Evolutionary conservation across 2,888 invertebrate genomes (phyloP), one percentile per base, ranked within the genome.

Genomic region (Melieria omissa): DNA sequence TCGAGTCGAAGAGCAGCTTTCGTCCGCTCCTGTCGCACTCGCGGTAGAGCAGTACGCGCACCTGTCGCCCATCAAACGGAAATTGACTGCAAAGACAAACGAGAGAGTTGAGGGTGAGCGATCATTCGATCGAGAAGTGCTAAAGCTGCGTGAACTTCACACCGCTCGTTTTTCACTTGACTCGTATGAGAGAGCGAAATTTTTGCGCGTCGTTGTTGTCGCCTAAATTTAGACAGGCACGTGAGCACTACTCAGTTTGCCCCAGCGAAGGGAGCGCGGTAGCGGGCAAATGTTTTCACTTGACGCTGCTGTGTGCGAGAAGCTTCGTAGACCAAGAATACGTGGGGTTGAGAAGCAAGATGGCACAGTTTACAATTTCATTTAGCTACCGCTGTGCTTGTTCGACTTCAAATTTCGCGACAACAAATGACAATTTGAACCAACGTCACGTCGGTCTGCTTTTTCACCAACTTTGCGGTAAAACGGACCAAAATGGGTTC

Each of bases 21-120:
- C 95, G 89, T 44, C 95, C 95, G 74, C 92, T 89, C 87, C 92
- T 91, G 84, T 96, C 95, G 86, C 95, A 94, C 88, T 96, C 96
- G 83, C 92, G 91, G 88, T 93, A 95, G 77, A 96, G 89, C 82
- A 96, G 89, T 80, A 96, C 89, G 79, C 96, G 90, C 74, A 96
- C 92, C 89, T 93, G 93, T 78, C 90, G 88, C 77, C 89, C 89
- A 81, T 90, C 90, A 88, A 93, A 92, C 80, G 91, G 90, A 86
- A 90, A 89, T 78, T 86, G 85, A 77, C 87, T 87, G 77, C 9
- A 80, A 81, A 49, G 16, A 16, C 58, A 62, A 49, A 1, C 44
- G 9, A 49, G 14, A 49, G 1, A 41, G 9, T 1, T 64, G 9
- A 16, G 10, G 8, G 29, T 61, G 45, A 14, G 45, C 8, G 44